Evolutionary conservation across 2,888 invertebrate species (phyloP).

Genomic region (Cryptocheilus praepositus): DNA sequence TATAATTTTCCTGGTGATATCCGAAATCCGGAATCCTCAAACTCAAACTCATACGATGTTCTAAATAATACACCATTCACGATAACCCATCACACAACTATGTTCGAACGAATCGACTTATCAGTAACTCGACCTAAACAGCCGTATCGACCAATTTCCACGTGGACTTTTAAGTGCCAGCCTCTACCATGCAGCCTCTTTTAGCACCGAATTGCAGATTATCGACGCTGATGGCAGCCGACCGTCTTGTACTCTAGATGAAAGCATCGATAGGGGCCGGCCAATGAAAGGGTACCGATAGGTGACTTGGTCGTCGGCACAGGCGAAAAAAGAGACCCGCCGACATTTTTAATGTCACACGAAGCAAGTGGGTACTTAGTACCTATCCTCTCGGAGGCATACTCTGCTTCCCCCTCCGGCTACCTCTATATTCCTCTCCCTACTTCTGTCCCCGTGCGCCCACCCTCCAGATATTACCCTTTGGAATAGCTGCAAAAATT

Average conservation of each 20-base stretch:
- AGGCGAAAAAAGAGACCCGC: slow-evolving; percentile 43
- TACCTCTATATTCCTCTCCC: slow-evolving; percentile 34
- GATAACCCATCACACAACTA: too few species aligned
- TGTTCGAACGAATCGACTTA: too few species aligned
- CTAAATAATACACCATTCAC: too few species aligned
- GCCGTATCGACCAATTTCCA: too few species aligned
- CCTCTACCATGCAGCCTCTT: too few species aligned
- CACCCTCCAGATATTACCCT: slow-evolving; percentile 69
- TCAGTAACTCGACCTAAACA: too few species aligned
- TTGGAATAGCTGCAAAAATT: slow-evolving; percentile 72
- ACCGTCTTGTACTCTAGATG: neutral
- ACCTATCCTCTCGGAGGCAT: slow-evolving; percentile 51
- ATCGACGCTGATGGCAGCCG: neutral
- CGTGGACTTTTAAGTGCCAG: too few species aligned
- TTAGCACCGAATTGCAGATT: too few species aligned
- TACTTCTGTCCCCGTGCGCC: slow-evolving; percentile 37
- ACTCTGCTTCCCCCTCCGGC: slow-evolving; percentile 26
- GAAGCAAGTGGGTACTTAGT: slow-evolving; percentile 60
- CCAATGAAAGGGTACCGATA: slow-evolving; percentile 25
- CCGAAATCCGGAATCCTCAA: too few species aligned
- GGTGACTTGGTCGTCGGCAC: slow-evolving; percentile 23
- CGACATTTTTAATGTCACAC: slow-evolving; percentile 54
- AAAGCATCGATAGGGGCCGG: slow-evolving; percentile 9
- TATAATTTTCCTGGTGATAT: too few species aligned
- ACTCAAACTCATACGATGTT: too few species aligned